Evolutionary conservation across 2,888 invertebrate species (phyloP).

Genomic region (Tenthredo livida): DNA sequence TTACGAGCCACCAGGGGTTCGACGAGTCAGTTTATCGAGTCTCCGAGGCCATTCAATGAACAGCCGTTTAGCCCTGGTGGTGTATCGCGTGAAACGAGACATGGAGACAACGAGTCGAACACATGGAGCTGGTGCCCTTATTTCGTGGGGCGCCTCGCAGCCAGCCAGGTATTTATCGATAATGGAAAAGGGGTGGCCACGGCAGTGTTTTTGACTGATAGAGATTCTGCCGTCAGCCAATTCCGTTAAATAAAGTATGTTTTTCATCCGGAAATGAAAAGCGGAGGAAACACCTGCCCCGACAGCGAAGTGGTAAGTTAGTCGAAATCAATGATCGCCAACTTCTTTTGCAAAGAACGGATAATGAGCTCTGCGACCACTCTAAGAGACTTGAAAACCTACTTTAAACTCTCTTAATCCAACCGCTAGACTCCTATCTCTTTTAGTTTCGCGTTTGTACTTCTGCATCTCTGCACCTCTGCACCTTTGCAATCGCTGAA

Average conservation of each 20-base stretch:
- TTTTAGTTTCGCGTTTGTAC: background rate
- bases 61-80: conserved; percentile 66
- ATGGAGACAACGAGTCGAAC: conserved; percentile 34
- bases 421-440: conserved; percentile 6
- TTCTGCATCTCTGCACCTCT: background rate
- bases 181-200: background rate
- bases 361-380: conserved; percentile 21
- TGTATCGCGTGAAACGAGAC: conserved; percentile 62
- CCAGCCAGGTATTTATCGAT: conserved; percentile 31
- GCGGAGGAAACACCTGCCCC: background rate
- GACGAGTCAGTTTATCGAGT: conserved; percentile 70
- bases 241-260: background rate
- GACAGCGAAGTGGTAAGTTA: conserved; percentile 1
- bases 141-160: background rate
- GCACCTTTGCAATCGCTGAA: background rate
- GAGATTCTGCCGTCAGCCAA: background rate
- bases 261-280: background rate
- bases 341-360: background rate
- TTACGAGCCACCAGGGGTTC: conserved; percentile 68
- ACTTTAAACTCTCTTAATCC: conserved; percentile 35
- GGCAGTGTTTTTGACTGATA: background rate
- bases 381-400: background rate
- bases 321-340: conserved; percentile 24
- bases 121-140: conserved; percentile 16
- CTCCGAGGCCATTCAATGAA: conserved; percentile 68